Evolutionary conservation across 2,113 vertebrate species (phyloP).

Genomic region (Abramis brama): DNA sequence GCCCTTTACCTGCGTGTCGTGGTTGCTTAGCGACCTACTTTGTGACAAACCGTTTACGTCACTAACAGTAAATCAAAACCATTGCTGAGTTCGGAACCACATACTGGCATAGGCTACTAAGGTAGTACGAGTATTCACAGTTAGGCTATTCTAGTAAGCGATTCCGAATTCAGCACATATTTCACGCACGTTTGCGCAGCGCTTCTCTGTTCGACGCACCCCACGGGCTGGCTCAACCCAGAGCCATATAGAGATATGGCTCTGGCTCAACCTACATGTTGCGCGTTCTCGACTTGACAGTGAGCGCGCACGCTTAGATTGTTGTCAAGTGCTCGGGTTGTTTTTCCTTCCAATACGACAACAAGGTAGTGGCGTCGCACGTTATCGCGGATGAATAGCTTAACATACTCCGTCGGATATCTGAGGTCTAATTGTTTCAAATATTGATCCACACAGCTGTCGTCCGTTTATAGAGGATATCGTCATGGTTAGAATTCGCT

Average conservation of each 20-base stretch:
- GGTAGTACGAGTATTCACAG: too few relatives aligned
- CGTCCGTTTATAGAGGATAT: background rate
- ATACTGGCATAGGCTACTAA: too few relatives aligned
- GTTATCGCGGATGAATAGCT: constrained; percentile 10
- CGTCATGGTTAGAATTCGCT: background rate
- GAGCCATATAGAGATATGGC: too few relatives aligned
- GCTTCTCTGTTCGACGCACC: background rate
- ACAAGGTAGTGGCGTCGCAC: constrained; percentile 43
- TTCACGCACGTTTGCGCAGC: background rate
- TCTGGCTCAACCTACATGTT: background rate
- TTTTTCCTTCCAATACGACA: constrained; percentile 31
- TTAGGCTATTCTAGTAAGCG: too few relatives aligned
- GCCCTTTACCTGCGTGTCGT: background rate
- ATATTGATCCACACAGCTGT: background rate
- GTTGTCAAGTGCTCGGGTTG: constrained; percentile 47
- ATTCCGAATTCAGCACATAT: background rate
- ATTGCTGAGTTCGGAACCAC: too few relatives aligned
- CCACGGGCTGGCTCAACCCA: background rate
- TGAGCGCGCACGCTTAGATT: constrained; percentile 26
- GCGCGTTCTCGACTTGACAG: constrained; percentile 11
- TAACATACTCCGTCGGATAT: background rate
- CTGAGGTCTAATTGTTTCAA: background rate
- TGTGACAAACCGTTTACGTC: background rate
- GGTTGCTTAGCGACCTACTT: constrained; percentile 43
- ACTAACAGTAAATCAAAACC: constrained; percentile 5